Conservation (phyloP, 2,888 invertebrate species). For the Chrysolina oricalcia region DNA sequence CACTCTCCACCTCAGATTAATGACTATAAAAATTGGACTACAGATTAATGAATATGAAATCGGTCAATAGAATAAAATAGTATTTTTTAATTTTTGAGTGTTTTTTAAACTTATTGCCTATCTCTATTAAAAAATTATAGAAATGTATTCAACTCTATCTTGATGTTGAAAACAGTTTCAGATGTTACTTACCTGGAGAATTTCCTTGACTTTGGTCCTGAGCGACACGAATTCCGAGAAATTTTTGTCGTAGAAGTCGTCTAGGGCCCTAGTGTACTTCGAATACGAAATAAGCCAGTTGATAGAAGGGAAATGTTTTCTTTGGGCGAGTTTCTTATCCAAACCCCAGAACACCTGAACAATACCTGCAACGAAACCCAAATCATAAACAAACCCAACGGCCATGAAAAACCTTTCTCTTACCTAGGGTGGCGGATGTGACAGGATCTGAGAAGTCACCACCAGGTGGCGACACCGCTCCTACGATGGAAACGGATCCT, state of each 20-base stretch:
- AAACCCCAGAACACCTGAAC: conserved; percentile 95
- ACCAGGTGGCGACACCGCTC: conserved; percentile 99
- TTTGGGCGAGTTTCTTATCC: conserved; percentile 98
- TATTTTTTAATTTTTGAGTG: too few relatives aligned
- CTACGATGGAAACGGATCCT: conserved; percentile 99
- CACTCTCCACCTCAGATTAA: too few relatives aligned
- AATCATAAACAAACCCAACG: not conserved
- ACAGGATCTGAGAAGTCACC: conserved; percentile 99
- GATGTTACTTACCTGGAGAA: conserved; percentile 68
- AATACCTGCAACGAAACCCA: conserved; percentile 51
- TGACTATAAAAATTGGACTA: too few relatives aligned
- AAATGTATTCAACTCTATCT: too few relatives aligned
- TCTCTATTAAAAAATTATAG: too few relatives aligned
- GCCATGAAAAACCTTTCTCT: conserved; percentile 17
- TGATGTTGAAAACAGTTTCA: too few relatives aligned
- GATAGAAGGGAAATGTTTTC: conserved; percentile 99
- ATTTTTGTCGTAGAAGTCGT: conserved; percentile 99
- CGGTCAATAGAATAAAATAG: too few relatives aligned
- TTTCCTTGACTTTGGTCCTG: conserved; percentile 91
- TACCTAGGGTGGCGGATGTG: conserved; percentile 93
- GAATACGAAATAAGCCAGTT: conserved; percentile 99
- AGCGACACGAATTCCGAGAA: conserved; percentile 97
- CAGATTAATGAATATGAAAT: too few relatives aligned
- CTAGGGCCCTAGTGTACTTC: conserved; percentile 98
- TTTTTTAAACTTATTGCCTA: too few relatives aligned